These are phyloP conservation scores for Patella depressa DNA, from an alignment of 2,888 invertebrate genomes.

Conservation along the genomic window DNA sequence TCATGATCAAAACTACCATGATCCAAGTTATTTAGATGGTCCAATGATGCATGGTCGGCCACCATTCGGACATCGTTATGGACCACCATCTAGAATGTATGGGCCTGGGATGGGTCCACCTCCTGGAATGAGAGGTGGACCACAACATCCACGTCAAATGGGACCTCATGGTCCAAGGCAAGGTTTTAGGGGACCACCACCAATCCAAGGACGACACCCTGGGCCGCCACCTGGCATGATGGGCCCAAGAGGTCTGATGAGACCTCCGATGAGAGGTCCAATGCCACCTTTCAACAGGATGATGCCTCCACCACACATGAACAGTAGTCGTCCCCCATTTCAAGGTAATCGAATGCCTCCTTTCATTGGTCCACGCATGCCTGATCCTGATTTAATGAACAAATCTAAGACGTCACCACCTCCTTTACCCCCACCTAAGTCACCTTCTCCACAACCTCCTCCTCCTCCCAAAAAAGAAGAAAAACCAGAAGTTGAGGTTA, in stretches of 20 bases:
- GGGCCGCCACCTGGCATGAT: slow-evolving; percentile 13
- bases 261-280: slow-evolving; percentile 33
- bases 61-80: slow-evolving; percentile 28
- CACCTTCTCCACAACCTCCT: slow-evolving; percentile 61
- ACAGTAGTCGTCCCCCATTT: slow-evolving; percentile 17
- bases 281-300: slow-evolving; percentile 43
- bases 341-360: slow-evolving; percentile 34
- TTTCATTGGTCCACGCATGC: slow-evolving; percentile 17
- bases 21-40: slow-evolving; percentile 18
- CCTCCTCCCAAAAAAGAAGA: slow-evolving; percentile 58
- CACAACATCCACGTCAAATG: slow-evolving; percentile 30
- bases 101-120: slow-evolving; percentile 34
- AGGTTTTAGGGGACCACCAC: slow-evolving; percentile 24
- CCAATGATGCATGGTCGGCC: slow-evolving; percentile 18
- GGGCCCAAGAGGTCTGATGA: slow-evolving; percentile 14
- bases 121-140: slow-evolving; percentile 28
- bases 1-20: slow-evolving; percentile 21
- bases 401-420: slow-evolving; percentile 39
- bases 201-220: background rate
- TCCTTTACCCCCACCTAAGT: slow-evolving; percentile 60
- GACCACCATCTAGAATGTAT: slow-evolving; percentile 32
- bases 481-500: slow-evolving; percentile 44
- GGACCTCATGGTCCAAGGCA: slow-evolving; percentile 31
- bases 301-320: slow-evolving; percentile 41
- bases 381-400: background rate